Conservation (phyloP, 2,888 invertebrate genomes). For the Scaptomyza flava region DNA sequence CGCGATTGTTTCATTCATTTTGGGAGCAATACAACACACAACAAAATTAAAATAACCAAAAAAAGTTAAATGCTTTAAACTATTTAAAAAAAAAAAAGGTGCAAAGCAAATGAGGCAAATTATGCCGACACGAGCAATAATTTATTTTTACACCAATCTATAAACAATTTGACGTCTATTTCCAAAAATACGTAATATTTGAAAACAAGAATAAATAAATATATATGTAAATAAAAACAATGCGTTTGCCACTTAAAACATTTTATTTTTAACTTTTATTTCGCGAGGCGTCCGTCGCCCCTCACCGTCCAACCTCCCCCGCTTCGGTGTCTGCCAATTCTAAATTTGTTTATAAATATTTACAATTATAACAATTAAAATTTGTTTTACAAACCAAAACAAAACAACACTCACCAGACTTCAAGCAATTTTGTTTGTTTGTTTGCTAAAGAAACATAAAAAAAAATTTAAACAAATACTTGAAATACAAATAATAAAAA, state of each 20-base stretch:
- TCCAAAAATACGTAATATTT: conserved; percentile 68
- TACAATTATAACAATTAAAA: conserved; percentile 46
- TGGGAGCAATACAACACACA: conserved; percentile 16
- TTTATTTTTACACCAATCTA: conserved; percentile 78
- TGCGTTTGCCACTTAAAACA: conserved; percentile 64
- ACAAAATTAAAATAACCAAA: conserved; percentile 10
- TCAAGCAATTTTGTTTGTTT: conserved; percentile 36
- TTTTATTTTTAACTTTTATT: conserved; percentile 59
- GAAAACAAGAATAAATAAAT: conserved; percentile 41
- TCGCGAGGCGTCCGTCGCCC: conserved; percentile 32
- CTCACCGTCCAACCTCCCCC: conserved; percentile 1
- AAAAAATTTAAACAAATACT: conserved; percentile 12
- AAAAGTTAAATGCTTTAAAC: conserved; percentile 13
- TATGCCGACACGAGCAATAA: conserved; percentile 63
- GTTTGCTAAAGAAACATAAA: conserved; percentile 48
- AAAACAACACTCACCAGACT: conserved; percentile 24
- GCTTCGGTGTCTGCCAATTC: conserved; percentile 23
- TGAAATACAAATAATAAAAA: conserved; percentile 9
- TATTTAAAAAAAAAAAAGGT: conserved; percentile 34
- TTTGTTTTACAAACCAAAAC: conserved; percentile 51
- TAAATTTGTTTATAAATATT: conserved; percentile 57
- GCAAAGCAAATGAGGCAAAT: conserved; percentile 40
- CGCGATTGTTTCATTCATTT: conserved; percentile 54
- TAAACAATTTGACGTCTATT: conserved; percentile 74
- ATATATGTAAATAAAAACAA: conserved; percentile 49